Evolutionary conservation across 2,888 invertebrate species (phyloP), one percentile per base, ranked within the genome.

Genomic region (Parnassius mnemosyne): DNA sequence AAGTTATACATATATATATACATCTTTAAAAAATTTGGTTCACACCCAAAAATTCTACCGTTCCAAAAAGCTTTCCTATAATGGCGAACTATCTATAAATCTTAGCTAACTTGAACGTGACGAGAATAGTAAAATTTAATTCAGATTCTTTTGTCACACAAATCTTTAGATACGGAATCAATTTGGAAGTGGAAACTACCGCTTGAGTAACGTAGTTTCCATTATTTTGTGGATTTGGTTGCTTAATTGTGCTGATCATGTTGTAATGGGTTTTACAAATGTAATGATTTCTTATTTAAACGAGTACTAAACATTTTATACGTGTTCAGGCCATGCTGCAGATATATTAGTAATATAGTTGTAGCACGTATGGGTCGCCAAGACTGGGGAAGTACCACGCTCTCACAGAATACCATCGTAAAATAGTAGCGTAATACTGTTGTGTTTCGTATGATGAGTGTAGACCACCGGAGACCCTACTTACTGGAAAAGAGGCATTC

Each of bases 31-130:
- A 43, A 51, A 10, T 13, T 47, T 49, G 47, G 20, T 46, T 44
- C 34, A 10, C 52, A n/a, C 5, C 34, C 13, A 34, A 53, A 59
- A 52, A 53, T 53, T 46, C 59, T 34, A 41, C 46, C 9, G 44
- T 53, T 59, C 20, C 41, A 12, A 44, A 51, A 58, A 46, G 44
- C 58, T 43, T 51, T 51, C 11, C 13, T 11, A n/a, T n/a, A 53
- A 16, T 41, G 58, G 58, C 25, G 9, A 10, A 12, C 25, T 34
- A 50, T 50, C 50, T 13, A 46, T 58, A 34, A 11, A 10, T 12
- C 42, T 60, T 60, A 42, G 54, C 43, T 54, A 55, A 60, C 54
- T n/a, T 42, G 11, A 42, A 49, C 60, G 60, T 54, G 60, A 54
- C 20, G 13, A 16, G 50, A 54, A 25, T 60, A 9, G 16, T 25